phyloP scores from a whole-genome alignment of 2,797 vertebrate genomes.

The Chrosomus eos region DNA sequence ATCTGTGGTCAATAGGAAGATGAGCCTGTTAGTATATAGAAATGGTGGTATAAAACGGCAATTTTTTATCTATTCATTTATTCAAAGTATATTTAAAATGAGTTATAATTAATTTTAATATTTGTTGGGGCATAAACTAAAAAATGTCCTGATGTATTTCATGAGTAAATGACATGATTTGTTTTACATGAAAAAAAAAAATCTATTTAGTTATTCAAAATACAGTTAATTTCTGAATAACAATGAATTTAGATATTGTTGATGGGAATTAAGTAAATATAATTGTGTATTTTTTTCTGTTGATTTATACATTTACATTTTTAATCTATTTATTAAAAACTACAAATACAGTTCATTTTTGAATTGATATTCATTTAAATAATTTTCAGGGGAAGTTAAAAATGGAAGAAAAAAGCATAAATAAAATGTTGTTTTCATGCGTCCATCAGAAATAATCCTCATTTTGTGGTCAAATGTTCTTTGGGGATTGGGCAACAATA shows the following conservation, averaged over 20 bases:
- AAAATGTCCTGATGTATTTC: background rate
- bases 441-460: background rate
- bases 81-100: background rate
- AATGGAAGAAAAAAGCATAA: too few relatives aligned
- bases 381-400: background rate
- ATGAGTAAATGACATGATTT: background rate
- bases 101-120: background rate
- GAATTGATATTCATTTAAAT: background rate
- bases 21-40: constrained; percentile 16
- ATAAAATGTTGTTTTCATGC: background rate
- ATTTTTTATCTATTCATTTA: background rate
- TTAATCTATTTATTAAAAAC: background rate
- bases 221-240: background rate
- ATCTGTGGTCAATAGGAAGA: constrained; percentile 23
- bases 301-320: background rate
- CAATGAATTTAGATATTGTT: background rate
- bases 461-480: constrained; percentile 20
- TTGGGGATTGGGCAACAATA: background rate
- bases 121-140: background rate
- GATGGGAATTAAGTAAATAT: background rate
- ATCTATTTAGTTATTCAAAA: background rate
- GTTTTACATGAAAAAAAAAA: too few relatives aligned
- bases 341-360: background rate
- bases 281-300: background rate
- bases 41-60: background rate